Evolutionary conservation across 2,797 vertebrate genomes (phyloP), one percentile per base, ranked within the genome.

Genomic region (Tenualosa ilisha): DNA sequence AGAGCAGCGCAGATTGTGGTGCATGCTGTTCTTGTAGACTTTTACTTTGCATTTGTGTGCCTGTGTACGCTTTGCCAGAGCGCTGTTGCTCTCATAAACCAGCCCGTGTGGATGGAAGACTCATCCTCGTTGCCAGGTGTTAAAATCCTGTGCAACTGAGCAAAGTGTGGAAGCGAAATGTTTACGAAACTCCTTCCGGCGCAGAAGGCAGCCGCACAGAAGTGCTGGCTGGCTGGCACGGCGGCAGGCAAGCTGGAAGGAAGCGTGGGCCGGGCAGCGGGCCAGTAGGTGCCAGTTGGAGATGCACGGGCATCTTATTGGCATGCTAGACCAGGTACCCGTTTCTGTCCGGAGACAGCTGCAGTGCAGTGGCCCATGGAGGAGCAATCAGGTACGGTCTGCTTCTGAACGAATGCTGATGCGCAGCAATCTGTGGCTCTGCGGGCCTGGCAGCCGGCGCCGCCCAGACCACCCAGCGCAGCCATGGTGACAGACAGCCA

Each of bases 281-380:
- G 96, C 97, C 97, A 98, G 92, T 90, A 82, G 90, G 83, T 92
- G 93, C 61, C 92, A 94, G 94, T 96, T 95, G 90, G 95, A 95
- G 91, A 88, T 83, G 93, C 88, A 90, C 91, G 93, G 94, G 90
- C 90, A 89, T 94, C 94, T 96, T 92, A 95, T 96, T 96, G 97
- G 95, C 92, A 96, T 96, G 95, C 95, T 90, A 90, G 91, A 93
- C 93, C 91, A 92, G 91, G 94, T 94, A 92, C 93, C 92, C 91
- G 37, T 92, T 95, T 93, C 92, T 95, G 96, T 94, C 96, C 95
- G 79, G 94, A 95, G 96, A 96, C 97, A 98, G 97, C 97, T 98
- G 97, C 95, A 95, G 94, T 84, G 89, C 95, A 97, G 95, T 95
- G 94, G 97, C 95, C 96, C 96, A 93, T 97, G 92, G 95, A 94